Evolutionary conservation across 2,113 vertebrate genomes (phyloP), one percentile per base, ranked within the genome.

Genomic region (Colius striatus): DNA sequence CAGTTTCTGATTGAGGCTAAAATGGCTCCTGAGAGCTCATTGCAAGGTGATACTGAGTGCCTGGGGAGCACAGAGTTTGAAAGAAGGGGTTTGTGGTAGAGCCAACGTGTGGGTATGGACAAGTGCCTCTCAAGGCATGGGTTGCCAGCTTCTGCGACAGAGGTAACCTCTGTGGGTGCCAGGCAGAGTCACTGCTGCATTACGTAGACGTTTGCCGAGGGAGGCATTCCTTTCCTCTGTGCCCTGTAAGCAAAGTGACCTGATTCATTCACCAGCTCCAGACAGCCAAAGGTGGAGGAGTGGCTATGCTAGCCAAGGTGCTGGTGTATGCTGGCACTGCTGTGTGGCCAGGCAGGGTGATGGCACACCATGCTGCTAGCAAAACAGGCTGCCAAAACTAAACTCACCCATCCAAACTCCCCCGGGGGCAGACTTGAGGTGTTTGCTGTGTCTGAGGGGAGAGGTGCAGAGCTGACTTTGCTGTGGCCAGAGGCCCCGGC

Each of bases 91-190:
- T 92, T 68, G 71, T 2, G 1, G 68, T 19, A 66, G n/a, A 34
- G 43, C 27, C 23, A 13, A 47, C 0, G 0, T 47, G 55, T 58
- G 60, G 10, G 23, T 66, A 70, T 80, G 0, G 0, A 20, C 38
- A 71, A 51, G 34, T 8, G 19, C 60, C 38, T 83, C 61, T 48
- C 60, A n/a, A 26, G 34, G 62, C 0, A 1, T 36, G 68, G 48
- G 48, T 60, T 63, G 12, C 75, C 3, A 5, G 30, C 29, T 60
- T 68, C 70, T 94, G 32, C 5, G 14, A 80, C 34, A 45, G 38
- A 77, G 36, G 60, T 41, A 57, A 80, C 48, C 65, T 51, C 87
- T 0, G 5, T 63, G 79, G 79, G 87, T 85, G 60, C 93, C 72
- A 48, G 51, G 72, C 76, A 92, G 66, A 85, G 79, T 74, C 82